Evolutionary conservation across 2,113 vertebrate species (phyloP).

Genomic region (Empidonax traillii): DNA sequence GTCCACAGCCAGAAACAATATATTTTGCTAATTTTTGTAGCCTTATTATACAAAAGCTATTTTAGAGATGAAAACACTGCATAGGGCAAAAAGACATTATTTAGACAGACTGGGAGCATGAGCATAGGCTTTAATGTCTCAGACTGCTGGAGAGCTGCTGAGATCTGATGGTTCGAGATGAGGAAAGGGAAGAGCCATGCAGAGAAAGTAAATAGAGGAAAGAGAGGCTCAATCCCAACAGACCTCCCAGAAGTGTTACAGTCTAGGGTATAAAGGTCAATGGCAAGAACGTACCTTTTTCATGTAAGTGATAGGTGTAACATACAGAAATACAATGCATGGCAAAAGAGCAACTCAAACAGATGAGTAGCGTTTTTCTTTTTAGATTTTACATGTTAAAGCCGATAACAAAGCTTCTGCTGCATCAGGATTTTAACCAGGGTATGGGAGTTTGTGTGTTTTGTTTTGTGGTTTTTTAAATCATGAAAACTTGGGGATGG

Average conservation of each 20-base stretch:
- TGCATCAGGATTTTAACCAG: background rate
- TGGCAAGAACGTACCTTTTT: background rate
- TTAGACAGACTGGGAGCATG: background rate
- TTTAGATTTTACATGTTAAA: background rate
- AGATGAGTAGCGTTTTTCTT: accelerated
- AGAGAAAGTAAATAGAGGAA: background rate
- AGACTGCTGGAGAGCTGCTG: background rate
- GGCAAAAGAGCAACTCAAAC: background rate
- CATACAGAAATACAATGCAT: background rate
- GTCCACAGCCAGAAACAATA: background rate
- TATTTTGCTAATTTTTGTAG: slow-evolving; percentile 7
- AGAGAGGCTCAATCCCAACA: background rate
- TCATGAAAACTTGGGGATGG: background rate
- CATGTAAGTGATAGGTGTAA: background rate
- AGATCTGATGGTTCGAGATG: background rate
- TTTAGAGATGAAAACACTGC: background rate
- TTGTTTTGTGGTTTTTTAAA: background rate
- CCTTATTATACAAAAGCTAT: slow-evolving; percentile 10
- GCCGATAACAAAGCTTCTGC: background rate
- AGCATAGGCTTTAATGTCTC: background rate
- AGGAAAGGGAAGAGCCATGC: background rate
- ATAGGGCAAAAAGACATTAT: background rate
- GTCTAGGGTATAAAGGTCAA: background rate
- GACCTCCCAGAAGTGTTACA: background rate
- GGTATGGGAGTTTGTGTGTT: background rate